Evolutionary conservation across 2,888 invertebrate species (phyloP).

Genomic region (Acleris literana): DNA sequence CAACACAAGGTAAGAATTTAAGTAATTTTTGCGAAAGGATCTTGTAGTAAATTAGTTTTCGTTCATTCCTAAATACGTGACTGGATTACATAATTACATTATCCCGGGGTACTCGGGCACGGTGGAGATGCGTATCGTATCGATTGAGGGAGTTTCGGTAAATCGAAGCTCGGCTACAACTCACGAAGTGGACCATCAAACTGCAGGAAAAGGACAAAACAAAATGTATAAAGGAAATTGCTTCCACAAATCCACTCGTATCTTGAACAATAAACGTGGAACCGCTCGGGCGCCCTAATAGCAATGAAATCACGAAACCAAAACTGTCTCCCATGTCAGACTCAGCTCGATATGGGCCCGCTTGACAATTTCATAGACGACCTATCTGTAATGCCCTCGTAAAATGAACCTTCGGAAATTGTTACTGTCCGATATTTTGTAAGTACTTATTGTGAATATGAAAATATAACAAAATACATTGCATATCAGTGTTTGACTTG

Average conservation of each 20-base stretch:
- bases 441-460: slow-evolving; percentile 6
- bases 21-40: slow-evolving; percentile 59
- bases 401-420: slow-evolving; percentile 33
- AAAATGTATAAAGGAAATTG: slow-evolving; percentile 84
- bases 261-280: slow-evolving; percentile 82
- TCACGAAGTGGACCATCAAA: slow-evolving; percentile 80
- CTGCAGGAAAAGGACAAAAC: slow-evolving; percentile 83
- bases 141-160: slow-evolving; percentile 70
- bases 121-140: slow-evolving; percentile 74
- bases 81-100: slow-evolving; percentile 74
- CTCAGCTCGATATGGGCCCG: slow-evolving; percentile 59
- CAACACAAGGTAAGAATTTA: slow-evolving; percentile 50
- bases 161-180: slow-evolving; percentile 78
- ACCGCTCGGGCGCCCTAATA: slow-evolving; percentile 79
- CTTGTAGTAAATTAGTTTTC: slow-evolving; percentile 76
- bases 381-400: slow-evolving; percentile 49
- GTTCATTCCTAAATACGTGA: slow-evolving; percentile 72
- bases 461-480: slow-evolving; percentile 2
- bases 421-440: slow-evolving; percentile 30
- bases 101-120: slow-evolving; percentile 59
- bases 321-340: slow-evolving; percentile 75
- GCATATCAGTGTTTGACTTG: too few relatives aligned
- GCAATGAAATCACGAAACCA: slow-evolving; percentile 84
- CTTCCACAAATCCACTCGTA: slow-evolving; percentile 84
- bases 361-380: slow-evolving; percentile 65